Base-by-base conservation (phyloP, 2,113 vertebrate genomes). In the Galbula dea region DNA sequence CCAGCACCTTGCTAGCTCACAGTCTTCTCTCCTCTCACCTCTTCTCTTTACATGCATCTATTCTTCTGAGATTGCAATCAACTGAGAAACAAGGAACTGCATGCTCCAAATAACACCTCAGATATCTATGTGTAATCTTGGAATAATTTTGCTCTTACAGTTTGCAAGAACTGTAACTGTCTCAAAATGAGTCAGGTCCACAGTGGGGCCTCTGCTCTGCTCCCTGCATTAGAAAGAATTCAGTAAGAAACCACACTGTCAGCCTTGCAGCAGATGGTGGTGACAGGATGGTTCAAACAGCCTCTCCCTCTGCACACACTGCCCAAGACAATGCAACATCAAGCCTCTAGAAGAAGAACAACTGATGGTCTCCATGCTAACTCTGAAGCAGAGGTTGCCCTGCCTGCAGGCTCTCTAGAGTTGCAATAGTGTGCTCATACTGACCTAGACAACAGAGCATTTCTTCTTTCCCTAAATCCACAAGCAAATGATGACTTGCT, bases 241-340 rank as follows among this genome's bases (percentile, higher is more conserved):
- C 74, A 7, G 59, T 2, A 78, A 61, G 52, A 84, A 83, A 22
- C 24, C 74, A n/a, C 48, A 7, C 23, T 43, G 45, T 11, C n/a
- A 55, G 59, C 55, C 68, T 32, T 11, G 24, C 15, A 49, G 72
- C 45, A 51, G 49, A 71, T 68, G 58, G 58, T 2, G 5, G n/a
- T n/a, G n/a, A 22, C 59, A 18, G 46, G 65, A 54, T 8, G 29
- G 11, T 45, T 45, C 43, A 9, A n/a, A 61, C 2, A 63, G 49
- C 49, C 26, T 36, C 39, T n/a, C 24, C 52, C 37, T 34, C 26
- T n/a, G n/a, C 20, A 2, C 7, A 39, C 0, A 0, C 68, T 49
- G 32, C 48, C 30, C 62, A 10, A 67, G 18, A 34, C 29, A 79
- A 46, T 2, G 30, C 22, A 45, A 4, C 32, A 9, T 8, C 43